A percentile compares a stretch with the other conserved stretches of the same genome.
phyloP scores from a whole-genome alignment of 2,888 invertebrate species.

The Reticulitermes lucifugus region DNA sequence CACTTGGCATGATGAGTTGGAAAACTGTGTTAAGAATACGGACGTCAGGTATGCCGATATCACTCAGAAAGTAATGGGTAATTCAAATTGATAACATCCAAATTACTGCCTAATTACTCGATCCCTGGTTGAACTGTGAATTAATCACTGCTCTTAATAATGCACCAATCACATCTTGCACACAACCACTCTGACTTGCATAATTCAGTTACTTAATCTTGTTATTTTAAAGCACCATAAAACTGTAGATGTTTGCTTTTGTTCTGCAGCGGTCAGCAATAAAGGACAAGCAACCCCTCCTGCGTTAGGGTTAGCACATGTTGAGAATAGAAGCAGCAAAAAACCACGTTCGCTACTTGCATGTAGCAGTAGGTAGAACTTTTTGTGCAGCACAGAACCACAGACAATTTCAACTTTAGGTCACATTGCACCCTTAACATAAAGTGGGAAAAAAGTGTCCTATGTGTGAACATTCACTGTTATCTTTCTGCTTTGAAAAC shows the following conservation, averaged over 20 bases:
- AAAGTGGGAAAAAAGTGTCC: background rate
- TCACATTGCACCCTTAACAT: background rate
- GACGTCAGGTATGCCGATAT: background rate
- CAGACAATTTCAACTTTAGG: background rate
- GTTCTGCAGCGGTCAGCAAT: background rate
- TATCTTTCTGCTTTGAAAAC: background rate
- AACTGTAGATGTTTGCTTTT: background rate
- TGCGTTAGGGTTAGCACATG: background rate
- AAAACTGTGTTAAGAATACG: background rate
- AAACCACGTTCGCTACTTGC: background rate
- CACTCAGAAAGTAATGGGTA: background rate
- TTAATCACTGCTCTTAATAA: background rate
- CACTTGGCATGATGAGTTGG: background rate
- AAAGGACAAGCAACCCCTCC: background rate
- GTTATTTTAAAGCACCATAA: background rate
- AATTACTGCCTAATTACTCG: background rate
- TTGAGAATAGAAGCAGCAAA: background rate
- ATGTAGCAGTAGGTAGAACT: background rate
- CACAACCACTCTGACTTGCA: background rate
- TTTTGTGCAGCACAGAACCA: slow-evolving; percentile 1
- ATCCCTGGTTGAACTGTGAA: background rate
- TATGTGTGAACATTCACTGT: background rate
- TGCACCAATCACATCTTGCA: background rate
- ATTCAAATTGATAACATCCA: background rate
- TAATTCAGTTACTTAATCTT: background rate